Evolutionary conservation across 2,888 invertebrate genomes (phyloP).

Genomic region (Tenthredo notha): DNA sequence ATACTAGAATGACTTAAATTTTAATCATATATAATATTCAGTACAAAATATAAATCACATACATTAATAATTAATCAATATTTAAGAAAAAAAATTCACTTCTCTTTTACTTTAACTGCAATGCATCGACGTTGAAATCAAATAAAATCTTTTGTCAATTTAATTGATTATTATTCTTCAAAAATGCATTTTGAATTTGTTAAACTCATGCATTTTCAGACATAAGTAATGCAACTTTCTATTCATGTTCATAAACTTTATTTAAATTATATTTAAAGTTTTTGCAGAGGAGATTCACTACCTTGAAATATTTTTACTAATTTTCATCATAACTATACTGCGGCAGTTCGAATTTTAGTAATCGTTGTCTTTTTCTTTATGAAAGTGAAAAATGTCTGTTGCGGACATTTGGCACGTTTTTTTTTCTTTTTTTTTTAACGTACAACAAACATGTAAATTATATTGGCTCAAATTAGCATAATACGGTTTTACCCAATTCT

Average conservation of each 20-base stretch:
- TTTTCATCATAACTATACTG: not conserved
- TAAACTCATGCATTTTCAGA: not conserved
- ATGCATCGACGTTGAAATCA: not conserved
- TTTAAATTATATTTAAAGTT: not conserved
- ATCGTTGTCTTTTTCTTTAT: not conserved
- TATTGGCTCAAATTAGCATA: conserved; percentile 27
- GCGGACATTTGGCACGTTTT: not conserved
- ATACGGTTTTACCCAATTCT: conserved; percentile 5
- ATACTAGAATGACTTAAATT: conserved; percentile 1
- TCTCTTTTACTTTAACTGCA: not conserved
- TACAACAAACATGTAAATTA: conserved; percentile 25
- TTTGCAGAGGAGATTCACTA: not conserved
- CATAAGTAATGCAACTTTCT: not conserved
- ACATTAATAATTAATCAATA: not conserved
- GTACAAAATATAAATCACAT: not conserved
- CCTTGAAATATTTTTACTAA: not conserved
- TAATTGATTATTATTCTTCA: not conserved
- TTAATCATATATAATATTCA: not conserved
- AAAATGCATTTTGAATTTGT: not conserved
- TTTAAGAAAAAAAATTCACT: not conserved
- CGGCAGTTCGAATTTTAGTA: not conserved
- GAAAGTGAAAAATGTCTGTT: not conserved
- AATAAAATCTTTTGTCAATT: not conserved
- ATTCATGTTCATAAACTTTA: not conserved
- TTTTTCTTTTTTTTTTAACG: conserved; percentile 29